These are phyloP conservation scores for Daboia siamensis DNA, from an alignment of 2,113 vertebrate genomes.

Conservation along the genomic window DNA sequence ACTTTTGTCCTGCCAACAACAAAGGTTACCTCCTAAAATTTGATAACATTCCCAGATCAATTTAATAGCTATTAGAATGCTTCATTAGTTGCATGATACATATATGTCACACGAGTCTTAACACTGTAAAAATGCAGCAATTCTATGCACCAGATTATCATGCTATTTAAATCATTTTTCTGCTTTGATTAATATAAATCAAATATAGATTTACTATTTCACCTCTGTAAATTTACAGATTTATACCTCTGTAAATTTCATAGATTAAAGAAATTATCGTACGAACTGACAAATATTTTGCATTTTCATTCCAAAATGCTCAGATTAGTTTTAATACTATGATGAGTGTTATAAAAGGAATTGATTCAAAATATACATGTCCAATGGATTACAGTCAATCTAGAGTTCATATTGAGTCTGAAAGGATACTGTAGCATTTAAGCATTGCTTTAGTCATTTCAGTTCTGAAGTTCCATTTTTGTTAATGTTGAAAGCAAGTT, in stretches of 20 bases:
- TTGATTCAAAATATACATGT: not conserved
- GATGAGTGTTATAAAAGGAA: not conserved
- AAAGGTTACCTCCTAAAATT: not conserved
- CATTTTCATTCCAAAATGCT: conserved; percentile 35
- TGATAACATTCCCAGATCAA: not conserved
- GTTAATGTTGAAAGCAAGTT: not conserved
- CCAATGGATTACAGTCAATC: conserved; percentile 7
- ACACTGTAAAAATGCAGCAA: not conserved
- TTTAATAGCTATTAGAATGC: not conserved
- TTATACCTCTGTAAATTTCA: not conserved
- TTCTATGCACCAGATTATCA: not conserved
- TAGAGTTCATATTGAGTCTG: not conserved
- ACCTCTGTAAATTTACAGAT: not conserved
- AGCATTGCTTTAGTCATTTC: conserved; percentile 9
- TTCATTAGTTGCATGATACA: not conserved
- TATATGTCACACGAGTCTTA: not conserved
- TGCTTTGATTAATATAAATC: not conserved
- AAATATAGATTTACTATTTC: not conserved
- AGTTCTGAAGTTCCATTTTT: not conserved
- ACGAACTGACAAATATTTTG: not conserved
- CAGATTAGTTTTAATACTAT: conserved; percentile 11
- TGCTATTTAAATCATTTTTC: not conserved
- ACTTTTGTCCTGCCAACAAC: not conserved
- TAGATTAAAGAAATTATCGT: conserved; percentile 2
- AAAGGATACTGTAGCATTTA: not conserved